phyloP scores from a whole-genome alignment of 2,797 vertebrate species.

The Anisognathus igniventris region DNA sequence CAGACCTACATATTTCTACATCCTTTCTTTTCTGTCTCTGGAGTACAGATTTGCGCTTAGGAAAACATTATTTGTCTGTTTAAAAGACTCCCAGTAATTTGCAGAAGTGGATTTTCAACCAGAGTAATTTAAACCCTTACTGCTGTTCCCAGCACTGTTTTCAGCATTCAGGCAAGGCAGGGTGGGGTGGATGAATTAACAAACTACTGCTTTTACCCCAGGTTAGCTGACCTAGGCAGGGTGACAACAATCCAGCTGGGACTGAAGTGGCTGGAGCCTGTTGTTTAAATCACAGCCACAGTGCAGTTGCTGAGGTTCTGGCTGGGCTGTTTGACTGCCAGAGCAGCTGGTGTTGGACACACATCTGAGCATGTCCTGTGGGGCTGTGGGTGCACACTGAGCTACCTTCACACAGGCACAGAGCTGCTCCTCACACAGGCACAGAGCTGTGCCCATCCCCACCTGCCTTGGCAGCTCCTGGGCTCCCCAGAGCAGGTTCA shows the following conservation, averaged over 20 bases:
- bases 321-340: background rate
- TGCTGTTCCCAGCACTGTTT: background rate
- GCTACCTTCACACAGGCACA: background rate
- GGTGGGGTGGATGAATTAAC: background rate
- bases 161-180: background rate
- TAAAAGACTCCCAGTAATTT: background rate
- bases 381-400: background rate
- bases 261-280: background rate
- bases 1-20: background rate
- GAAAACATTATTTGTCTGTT: background rate
- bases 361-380: rapidly evolving
- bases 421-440: background rate
- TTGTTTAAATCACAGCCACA: background rate
- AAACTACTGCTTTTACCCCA: background rate
- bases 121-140: background rate
- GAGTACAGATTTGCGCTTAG: background rate
- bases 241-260: background rate
- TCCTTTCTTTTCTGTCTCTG: background rate
- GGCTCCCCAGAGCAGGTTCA: background rate
- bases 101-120: background rate
- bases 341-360: background rate
- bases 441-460: background rate
- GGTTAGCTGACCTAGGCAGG: background rate
- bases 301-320: rapidly evolving
- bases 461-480: background rate